Base-by-base conservation (phyloP, 1,140 invertebrate genomes). In the Nilaparvata lugens region DNA sequence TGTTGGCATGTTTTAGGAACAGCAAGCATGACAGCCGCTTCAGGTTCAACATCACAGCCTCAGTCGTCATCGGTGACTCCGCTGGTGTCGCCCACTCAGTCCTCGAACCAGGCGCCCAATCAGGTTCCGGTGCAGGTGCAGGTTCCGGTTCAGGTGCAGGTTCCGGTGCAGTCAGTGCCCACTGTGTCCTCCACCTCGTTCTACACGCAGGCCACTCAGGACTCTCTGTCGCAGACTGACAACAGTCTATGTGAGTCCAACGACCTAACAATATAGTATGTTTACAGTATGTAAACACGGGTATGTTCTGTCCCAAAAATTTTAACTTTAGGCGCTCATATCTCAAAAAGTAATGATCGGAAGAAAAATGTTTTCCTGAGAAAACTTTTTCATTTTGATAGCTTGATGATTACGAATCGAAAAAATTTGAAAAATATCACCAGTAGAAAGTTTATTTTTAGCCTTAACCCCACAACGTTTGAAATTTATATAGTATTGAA, bases 51-150 rank as follows among this genome's bases (percentile, higher is more conserved):
- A 2, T 18, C 28, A 2, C 38, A 25, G 14, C 16, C 51, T 16
- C 52, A 54, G 24, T 40, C 52, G 16, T 55, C 16, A 2, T 52
- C 59, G 13, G 31, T 31, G 13, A 53, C 59, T 3, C 61, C 61
- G 35, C 43, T 62, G 13, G 61, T 58, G 9, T 62, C 61, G 4
- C 61, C 61, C 18, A 53, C 61, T 21, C 55, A 28, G 14, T 18
- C 52, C 4, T 9, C 56, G 9, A 48, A 5, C 9, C 2, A 2
- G 5, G 16, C 5, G 38, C 9, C 38, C n/a, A 9, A 9, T 9
- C 38, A 40, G 21, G 21, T 11, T 5, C 45, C 4, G 16, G 45
- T 18, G 21, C 21, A 9, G 9, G 45, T 48, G 7, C 2, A 9
- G 11, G 16, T 23, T 23, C 16, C 45, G 5, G 45, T 23, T 48